A percentile compares a stretch with the other conserved stretches of the same genome.
These are phyloP conservation scores for Pelochelys cantorii DNA, from an alignment of 2,797 vertebrate genomes.

Conservation along the genomic window DNA sequence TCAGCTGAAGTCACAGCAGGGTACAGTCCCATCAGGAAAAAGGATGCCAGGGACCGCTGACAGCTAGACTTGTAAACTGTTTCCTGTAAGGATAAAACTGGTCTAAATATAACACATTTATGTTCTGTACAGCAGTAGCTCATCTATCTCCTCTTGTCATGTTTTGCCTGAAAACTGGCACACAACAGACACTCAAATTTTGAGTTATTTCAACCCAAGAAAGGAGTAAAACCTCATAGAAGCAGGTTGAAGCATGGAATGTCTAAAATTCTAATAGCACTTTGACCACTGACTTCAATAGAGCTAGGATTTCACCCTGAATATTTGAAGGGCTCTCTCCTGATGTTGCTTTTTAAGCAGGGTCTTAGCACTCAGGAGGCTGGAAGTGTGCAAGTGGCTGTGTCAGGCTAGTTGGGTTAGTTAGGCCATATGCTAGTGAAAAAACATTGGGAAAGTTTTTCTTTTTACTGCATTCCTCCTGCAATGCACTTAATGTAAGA, in stretches of 20 bases:
- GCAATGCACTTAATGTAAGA: conserved; percentile 45
- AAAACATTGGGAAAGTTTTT: neutral
- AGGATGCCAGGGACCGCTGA: neutral
- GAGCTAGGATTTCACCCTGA: neutral
- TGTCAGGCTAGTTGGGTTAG: neutral
- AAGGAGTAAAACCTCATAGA: neutral
- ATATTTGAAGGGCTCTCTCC: neutral
- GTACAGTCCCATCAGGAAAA: neutral
- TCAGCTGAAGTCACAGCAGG: neutral
- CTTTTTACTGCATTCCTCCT: conserved; percentile 17
- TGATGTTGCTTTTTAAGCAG: neutral
- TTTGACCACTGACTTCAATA: neutral
- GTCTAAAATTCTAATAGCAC: neutral
- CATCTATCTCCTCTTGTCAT: neutral
- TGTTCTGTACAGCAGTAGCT: conserved; percentile 10
- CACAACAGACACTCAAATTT: conserved; percentile 5
- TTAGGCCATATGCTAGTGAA: conserved; percentile 39
- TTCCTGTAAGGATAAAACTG: conserved; percentile 17
- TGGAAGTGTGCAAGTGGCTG: neutral
- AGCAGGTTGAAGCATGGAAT: neutral
- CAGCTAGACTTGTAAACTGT: neutral
- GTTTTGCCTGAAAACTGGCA: conserved; percentile 11
- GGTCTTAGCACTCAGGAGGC: neutral
- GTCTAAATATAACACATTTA: neutral
- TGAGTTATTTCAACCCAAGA: conserved; percentile 1